Percentiles rank a stretch among this genome's conserved stretches.
Conservation (phyloP, 2,113 vertebrate species). For the Rhombomys opimus region DNA sequence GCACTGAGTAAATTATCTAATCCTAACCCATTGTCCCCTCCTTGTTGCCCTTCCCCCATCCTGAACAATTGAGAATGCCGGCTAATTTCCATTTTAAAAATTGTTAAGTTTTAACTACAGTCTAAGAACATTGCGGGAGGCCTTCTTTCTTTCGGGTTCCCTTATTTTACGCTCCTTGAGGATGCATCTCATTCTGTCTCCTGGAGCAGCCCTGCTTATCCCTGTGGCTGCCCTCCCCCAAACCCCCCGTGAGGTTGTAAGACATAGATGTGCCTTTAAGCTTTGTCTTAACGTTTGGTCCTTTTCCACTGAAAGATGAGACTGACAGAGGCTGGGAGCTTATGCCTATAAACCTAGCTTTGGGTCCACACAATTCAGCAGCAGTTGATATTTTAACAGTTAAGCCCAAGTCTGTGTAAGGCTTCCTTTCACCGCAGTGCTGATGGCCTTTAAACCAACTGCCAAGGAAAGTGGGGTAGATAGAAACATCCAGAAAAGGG, state of each 20-base stretch:
- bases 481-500: conserved; percentile 69
- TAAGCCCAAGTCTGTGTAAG: conserved; percentile 46
- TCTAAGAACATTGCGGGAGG: conserved; percentile 50
- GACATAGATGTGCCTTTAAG: neutral
- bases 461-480: conserved; percentile 56
- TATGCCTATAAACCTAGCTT: neutral
- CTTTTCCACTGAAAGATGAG: conserved; percentile 37
- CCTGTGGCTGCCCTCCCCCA: no score
- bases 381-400: conserved; percentile 25
- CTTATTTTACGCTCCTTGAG: conserved; percentile 40
- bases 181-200: neutral
- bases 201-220: neutral
- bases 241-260: neutral
- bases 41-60: neutral
- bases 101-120: conserved; percentile 75
- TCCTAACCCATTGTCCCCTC: conserved; percentile 77
- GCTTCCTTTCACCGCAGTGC: conserved; percentile 35
- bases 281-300: neutral
- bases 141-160: conserved; percentile 63
- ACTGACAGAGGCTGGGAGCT: neutral
- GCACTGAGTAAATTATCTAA: conserved; percentile 77
- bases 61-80: conserved; percentile 39
- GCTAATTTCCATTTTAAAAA: conserved; percentile 78
- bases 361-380: neutral
- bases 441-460: conserved; percentile 48